phyloP scores from a whole-genome alignment of 2,797 vertebrate species.

The Hybognathus amarus region DNA sequence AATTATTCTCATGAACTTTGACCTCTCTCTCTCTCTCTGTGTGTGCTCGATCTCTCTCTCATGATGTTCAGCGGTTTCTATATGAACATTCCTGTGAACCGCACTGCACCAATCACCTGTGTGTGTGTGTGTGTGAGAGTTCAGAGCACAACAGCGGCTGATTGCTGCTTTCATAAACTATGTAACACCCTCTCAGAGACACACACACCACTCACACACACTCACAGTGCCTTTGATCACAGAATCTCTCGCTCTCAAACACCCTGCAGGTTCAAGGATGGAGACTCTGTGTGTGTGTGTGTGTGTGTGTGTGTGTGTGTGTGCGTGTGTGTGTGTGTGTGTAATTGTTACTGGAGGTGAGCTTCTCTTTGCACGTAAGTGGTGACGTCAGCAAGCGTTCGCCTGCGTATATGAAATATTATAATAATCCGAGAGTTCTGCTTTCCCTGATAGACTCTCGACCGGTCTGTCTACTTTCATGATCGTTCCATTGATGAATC shows the following conservation, averaged over 20 bases:
- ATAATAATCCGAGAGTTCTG: conserved; percentile 12
- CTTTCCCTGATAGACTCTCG: neutral
- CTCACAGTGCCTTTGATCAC: conserved; percentile 2
- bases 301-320: neutral
- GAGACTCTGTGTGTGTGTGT: neutral
- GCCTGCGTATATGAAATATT: conserved; percentile 10
- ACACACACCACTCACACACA: neutral
- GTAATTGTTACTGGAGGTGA: conserved; percentile 34
- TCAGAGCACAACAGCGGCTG: neutral
- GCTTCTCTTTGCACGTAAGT: conserved; percentile 18
- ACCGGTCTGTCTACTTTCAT: neutral
- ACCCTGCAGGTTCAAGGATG: conserved; percentile 27
- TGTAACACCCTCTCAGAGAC: neutral
- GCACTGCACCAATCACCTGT: neutral
- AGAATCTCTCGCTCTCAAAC: conserved; percentile 3
- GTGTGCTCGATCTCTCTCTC: neutral
- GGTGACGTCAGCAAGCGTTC: conserved; percentile 4
- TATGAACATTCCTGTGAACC: neutral
- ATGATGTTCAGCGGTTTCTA: neutral
- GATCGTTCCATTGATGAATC: conserved; percentile 3
- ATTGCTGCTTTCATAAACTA: conserved; percentile 15
- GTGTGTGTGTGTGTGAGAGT: neutral
- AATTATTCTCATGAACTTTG: neutral
- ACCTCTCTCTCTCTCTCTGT: neutral
- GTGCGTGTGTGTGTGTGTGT: neutral